Evolutionary conservation across 2,888 invertebrate genomes (phyloP).

Genomic region (Sphecodes monilicornis): DNA sequence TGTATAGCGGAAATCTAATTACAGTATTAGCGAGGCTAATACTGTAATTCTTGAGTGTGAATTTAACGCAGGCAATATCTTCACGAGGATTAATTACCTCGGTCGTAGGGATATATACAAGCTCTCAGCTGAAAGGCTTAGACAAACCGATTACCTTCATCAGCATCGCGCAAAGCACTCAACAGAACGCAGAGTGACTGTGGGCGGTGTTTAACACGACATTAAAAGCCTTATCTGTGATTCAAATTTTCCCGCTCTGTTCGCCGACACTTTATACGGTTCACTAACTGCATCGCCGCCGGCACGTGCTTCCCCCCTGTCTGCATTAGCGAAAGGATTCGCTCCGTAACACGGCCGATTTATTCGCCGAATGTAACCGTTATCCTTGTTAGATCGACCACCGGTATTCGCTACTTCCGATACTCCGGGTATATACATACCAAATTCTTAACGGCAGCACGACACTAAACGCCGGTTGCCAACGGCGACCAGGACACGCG

Average conservation of each 20-base stretch:
- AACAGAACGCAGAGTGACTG: constrained; percentile 34
- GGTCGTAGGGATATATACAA: neutral
- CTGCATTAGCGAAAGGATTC: constrained; percentile 52
- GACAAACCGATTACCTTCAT: constrained; percentile 29
- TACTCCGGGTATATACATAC: constrained; percentile 15
- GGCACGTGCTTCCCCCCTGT: constrained; percentile 43
- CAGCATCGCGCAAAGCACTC: constrained; percentile 14
- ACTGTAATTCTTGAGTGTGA: neutral
- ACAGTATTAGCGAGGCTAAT: neutral
- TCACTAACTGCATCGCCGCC: constrained; percentile 37
- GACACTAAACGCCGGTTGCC: neutral
- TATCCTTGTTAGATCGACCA: constrained; percentile 46
- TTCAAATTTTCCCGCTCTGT: constrained; percentile 47
- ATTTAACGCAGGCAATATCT: neutral
- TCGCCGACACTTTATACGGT: constrained; percentile 40
- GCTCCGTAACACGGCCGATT: constrained; percentile 42
- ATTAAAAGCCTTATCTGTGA: constrained; percentile 52
- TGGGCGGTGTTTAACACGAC: constrained; percentile 34
- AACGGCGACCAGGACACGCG: constrained; percentile 1
- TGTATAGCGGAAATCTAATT: neutral
- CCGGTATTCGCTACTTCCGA: constrained; percentile 30
- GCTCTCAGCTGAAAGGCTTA: neutral
- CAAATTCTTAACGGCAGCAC: neutral
- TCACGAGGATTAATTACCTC: neutral
- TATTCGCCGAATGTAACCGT: constrained; percentile 47